A percentile compares a stretch with the other conserved stretches of the same genome.
Evolutionary conservation across 2,888 invertebrate species (phyloP).

Genomic region (Trichopria drosophilae): DNA sequence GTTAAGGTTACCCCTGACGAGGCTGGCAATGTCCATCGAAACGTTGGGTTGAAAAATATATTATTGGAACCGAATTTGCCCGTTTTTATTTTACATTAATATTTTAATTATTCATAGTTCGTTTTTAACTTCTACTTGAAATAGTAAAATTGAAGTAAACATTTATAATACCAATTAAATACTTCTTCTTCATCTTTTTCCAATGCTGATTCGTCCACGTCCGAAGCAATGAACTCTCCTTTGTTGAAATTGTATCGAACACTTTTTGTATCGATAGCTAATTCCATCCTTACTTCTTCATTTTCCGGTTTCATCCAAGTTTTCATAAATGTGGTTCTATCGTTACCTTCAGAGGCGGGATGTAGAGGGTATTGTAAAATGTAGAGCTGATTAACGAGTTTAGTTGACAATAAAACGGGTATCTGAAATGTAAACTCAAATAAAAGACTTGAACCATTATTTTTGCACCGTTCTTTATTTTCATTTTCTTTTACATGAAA

Average conservation of each 20-base stretch:
- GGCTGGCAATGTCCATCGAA: no score
- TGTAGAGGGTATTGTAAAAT: slow-evolving; percentile 83
- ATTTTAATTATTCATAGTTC: no score
- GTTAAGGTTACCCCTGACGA: no score
- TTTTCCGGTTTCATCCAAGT: slow-evolving; percentile 81
- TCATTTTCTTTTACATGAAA: no score
- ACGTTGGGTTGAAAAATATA: no score
- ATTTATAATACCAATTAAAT: slow-evolving; percentile 54
- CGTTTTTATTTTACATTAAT: no score
- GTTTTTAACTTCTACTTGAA: no score
- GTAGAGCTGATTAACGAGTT: slow-evolving; percentile 73
- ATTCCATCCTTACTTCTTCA: slow-evolving; percentile 78
- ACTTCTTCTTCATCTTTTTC: slow-evolving; percentile 48
- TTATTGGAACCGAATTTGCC: no score
- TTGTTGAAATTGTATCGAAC: slow-evolving; percentile 77
- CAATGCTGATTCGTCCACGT: slow-evolving; percentile 70
- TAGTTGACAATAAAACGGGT: slow-evolving; percentile 82
- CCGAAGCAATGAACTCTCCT: slow-evolving; percentile 83
- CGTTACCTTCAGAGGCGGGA: slow-evolving; percentile 66
- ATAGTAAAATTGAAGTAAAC: no score
- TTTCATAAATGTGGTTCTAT: slow-evolving; percentile 66
- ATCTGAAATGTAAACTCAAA: no score
- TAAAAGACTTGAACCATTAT: no score
- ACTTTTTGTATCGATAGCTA: slow-evolving; percentile 73
- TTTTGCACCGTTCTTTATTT: no score